A percentile compares a stretch with the other conserved stretches of the same genome.
phyloP scores from a whole-genome alignment of 2,797 vertebrate species.

The Megaceryle alcyon region DNA sequence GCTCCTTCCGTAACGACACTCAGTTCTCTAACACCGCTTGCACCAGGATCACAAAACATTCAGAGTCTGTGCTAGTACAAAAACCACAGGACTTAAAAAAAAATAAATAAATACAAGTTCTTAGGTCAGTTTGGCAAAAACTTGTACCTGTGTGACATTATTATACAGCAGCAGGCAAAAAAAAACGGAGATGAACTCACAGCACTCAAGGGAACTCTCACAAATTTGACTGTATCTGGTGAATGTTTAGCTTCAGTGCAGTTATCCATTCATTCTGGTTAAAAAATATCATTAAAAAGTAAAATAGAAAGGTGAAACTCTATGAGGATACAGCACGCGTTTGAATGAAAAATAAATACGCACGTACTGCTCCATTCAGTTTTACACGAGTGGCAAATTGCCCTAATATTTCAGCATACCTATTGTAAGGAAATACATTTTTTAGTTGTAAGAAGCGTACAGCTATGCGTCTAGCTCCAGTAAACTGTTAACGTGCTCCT shows the following conservation, averaged over 20 bases:
- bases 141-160: neutral
- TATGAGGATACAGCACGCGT: neutral
- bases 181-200: neutral
- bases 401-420: neutral
- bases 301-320: neutral
- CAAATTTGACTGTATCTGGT: neutral
- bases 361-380: neutral
- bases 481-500: neutral
- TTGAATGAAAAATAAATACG: constrained; percentile 6
- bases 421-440: neutral
- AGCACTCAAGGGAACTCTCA: neutral
- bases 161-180: neutral
- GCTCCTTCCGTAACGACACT: neutral
- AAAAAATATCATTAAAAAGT: constrained; percentile 1
- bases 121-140: neutral
- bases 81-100: neutral
- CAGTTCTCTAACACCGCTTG: neutral
- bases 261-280: neutral
- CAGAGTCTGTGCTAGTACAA: neutral
- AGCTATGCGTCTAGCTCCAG: neutral
- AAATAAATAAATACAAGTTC: neutral
- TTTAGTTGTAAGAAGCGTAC: constrained; percentile 5
- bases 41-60: neutral
- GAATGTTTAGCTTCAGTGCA: neutral
- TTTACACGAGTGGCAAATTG: neutral